A percentile compares a stretch with the other conserved stretches of the same genome.
These are phyloP conservation scores for Bactericera cockerelli DNA, from an alignment of 1,140 invertebrate species.

Conservation along the genomic window DNA sequence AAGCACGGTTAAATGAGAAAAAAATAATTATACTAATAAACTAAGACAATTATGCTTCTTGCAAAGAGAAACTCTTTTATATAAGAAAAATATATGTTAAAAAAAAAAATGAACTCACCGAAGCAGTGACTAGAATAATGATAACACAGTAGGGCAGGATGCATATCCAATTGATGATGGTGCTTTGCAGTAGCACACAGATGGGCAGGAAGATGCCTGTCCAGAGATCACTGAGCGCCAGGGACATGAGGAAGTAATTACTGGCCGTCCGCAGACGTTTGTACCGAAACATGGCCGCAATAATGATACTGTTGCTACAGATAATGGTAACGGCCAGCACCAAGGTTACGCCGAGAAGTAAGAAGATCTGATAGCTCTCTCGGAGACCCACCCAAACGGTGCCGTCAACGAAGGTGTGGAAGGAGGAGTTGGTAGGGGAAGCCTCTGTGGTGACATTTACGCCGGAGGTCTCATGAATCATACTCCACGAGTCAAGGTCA, in stretches of 20 bases:
- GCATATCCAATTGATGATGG: conserved; percentile 30
- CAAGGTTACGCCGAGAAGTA: background rate
- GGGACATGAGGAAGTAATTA: conserved; percentile 53
- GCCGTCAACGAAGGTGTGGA: no score
- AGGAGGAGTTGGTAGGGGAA: no score
- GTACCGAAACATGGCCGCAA: conserved; percentile 40
- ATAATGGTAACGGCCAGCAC: conserved; percentile 11
- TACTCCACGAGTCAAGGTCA: no score
- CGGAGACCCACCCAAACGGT: no score
- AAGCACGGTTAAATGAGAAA: no score
- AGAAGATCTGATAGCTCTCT: background rate
- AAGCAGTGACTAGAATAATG: conserved; percentile 44
- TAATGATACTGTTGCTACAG: conserved; percentile 36
- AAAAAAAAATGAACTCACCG: no score
- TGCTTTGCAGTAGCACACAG: conserved; percentile 33
- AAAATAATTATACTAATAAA: no score
- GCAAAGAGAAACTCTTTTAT: no score
- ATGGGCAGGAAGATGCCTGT: conserved; percentile 57
- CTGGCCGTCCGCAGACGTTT: conserved; percentile 45
- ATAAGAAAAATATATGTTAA: no score
- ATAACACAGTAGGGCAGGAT: conserved; percentile 41
- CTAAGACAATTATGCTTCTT: no score
- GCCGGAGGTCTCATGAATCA: no score
- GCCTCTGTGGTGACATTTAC: no score
- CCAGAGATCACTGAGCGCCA: conserved; percentile 55